phyloP scores from a whole-genome alignment of 2,888 invertebrate genomes.

The Erebia epiphron region DNA sequence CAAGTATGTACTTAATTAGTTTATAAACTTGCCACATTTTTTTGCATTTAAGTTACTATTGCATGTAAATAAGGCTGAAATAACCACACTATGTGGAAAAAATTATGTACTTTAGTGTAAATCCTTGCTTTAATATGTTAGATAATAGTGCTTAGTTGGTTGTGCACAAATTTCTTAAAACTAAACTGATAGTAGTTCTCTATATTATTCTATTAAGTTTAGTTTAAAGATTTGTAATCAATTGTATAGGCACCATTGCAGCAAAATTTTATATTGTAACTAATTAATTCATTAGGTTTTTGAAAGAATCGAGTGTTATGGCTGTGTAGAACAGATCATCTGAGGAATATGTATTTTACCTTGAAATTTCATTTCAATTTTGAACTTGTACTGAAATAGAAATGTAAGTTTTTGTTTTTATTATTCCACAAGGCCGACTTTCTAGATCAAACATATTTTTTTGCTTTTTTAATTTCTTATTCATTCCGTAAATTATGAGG shows the following conservation, averaged over 20 bases:
- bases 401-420: neutral
- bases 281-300: slow-evolving; percentile 21
- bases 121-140: slow-evolving; percentile 51
- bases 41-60: slow-evolving; percentile 51
- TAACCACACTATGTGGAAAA: slow-evolving; percentile 40
- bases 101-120: slow-evolving; percentile 52
- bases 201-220: neutral
- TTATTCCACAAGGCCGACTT: too few relatives aligned
- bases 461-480: neutral
- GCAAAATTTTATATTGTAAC: slow-evolving; percentile 33
- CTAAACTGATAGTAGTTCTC: neutral
- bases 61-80: slow-evolving; percentile 72
- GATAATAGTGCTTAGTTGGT: slow-evolving; percentile 16
- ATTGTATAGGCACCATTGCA: slow-evolving; percentile 7
- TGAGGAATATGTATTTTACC: slow-evolving; percentile 27
- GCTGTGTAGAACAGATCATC: slow-evolving; percentile 38
- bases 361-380: slow-evolving; percentile 16
- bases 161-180: neutral
- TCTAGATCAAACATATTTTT: neutral
- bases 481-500: neutral
- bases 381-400: slow-evolving; percentile 26
- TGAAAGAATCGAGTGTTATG: slow-evolving; percentile 33
- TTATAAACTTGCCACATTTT: slow-evolving; percentile 55
- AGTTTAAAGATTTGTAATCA: neutral
- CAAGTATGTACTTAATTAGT: slow-evolving; percentile 66